These are phyloP conservation scores for Pterobdella sp. DNA, from an alignment of 2,888 invertebrate genomes.

Conservation along the genomic window DNA sequence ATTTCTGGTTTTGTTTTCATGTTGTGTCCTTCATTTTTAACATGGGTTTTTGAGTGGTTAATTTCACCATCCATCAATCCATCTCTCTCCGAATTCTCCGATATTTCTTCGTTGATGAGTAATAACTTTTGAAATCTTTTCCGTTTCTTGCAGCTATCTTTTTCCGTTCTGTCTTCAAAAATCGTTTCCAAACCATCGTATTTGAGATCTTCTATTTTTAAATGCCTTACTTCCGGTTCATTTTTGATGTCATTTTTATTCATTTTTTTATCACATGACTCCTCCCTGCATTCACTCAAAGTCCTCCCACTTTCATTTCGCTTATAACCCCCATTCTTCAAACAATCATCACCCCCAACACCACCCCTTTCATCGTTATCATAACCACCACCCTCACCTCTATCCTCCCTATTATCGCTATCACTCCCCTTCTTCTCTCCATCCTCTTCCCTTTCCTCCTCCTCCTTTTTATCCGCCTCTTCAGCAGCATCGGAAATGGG, in stretches of 20 bases:
- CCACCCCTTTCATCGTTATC: background rate
- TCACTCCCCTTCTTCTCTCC: background rate
- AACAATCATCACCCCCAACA: background rate
- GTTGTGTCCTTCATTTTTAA: background rate
- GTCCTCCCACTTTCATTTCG: background rate
- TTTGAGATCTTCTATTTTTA: background rate
- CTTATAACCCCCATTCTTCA: background rate
- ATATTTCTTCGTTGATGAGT: background rate
- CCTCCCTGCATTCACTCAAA: background rate
- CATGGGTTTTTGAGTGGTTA: too few relatives aligned
- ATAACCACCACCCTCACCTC: background rate
- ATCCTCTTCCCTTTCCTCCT: background rate
- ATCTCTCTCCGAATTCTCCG: background rate
- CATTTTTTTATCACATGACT: background rate
- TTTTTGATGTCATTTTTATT: background rate
- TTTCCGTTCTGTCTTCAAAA: background rate
- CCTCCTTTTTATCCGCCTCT: slow-evolving; percentile 1
- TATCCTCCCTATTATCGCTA: background rate
- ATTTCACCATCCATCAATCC: background rate
- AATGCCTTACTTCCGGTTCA: background rate
- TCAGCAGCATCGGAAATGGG: background rate
- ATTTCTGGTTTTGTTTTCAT: background rate
- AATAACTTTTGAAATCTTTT: background rate
- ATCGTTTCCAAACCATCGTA: background rate
- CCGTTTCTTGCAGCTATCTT: background rate